Percentiles rank a stretch among this genome's conserved stretches.
Conservation (phyloP, 2,797 vertebrate species). For the Phrynocephalus forsythii region DNA sequence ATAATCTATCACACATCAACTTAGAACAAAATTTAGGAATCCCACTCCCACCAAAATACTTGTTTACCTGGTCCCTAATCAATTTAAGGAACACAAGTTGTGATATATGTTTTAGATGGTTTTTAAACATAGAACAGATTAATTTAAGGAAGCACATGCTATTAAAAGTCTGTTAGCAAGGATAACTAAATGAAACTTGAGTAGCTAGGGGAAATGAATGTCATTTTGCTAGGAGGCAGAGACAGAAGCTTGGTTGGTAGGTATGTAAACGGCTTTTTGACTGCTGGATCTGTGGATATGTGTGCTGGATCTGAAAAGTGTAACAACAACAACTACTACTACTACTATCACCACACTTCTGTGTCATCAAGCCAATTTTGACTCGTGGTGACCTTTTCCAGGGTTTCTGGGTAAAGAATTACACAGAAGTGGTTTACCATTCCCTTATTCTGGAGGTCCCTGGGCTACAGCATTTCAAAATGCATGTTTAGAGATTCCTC, state of each 20-base stretch:
- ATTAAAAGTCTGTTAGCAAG: neutral
- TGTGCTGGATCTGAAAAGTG: neutral
- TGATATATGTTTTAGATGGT: neutral
- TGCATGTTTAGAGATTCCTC: neutral
- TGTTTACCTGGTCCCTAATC: neutral
- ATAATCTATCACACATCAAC: no score
- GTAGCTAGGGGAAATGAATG: neutral
- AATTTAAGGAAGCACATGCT: neutral
- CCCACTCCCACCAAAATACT: neutral
- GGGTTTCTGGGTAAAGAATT: no score
- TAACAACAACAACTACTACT: no score
- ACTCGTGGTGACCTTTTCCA: no score
- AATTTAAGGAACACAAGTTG: neutral
- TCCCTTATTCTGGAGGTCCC: no score
- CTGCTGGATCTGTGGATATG: no score
- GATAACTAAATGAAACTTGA: neutral
- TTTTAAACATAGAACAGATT: neutral
- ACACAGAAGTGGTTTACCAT: no score
- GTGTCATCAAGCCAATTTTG: no score
- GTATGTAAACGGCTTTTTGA: neutral
- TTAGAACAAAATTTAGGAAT: neutral
- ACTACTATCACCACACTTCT: no score
- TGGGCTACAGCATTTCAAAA: neutral
- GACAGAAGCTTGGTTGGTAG: neutral
- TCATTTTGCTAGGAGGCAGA: neutral